These are phyloP conservation scores for Calliopsis andreniformis DNA, from an alignment of 1,140 invertebrate species.

Conservation along the genomic window DNA sequence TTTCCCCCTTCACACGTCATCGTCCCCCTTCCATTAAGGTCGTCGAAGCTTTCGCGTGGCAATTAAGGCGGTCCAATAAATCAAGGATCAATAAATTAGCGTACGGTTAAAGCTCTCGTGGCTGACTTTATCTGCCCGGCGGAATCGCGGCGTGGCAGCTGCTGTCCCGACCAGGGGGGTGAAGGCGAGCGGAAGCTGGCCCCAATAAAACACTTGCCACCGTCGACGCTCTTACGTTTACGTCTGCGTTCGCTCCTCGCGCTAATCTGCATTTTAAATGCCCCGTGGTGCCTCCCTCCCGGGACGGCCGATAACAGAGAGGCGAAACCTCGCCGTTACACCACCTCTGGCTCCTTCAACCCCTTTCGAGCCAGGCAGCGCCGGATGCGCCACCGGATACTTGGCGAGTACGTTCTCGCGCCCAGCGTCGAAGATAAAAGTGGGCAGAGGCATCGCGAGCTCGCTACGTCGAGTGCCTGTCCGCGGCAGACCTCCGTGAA, in stretches of 20 bases:
- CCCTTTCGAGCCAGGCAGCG: neutral
- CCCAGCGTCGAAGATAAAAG: constrained; percentile 58
- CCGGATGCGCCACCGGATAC: constrained; percentile 60
- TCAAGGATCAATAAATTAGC: constrained; percentile 73
- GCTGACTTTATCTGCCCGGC: constrained; percentile 66
- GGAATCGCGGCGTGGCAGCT: constrained; percentile 52
- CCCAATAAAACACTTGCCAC: constrained; percentile 71
- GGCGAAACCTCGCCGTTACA: constrained; percentile 33
- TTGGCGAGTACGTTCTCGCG: constrained; percentile 63
- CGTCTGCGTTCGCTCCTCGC: constrained; percentile 57
- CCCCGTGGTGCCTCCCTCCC: constrained; percentile 44
- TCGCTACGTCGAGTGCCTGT: constrained; percentile 47
- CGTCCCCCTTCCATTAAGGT: constrained; percentile 53
- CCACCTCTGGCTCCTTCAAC: constrained; percentile 20
- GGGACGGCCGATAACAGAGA: constrained; percentile 52
- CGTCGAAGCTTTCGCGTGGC: constrained; percentile 57
- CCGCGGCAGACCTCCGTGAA: constrained; percentile 45
- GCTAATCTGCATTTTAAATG: constrained; percentile 75
- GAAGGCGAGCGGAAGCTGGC: constrained; percentile 64
- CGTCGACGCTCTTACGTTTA: constrained; percentile 64
- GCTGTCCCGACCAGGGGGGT: constrained; percentile 12
- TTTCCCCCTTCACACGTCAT: too few species aligned
- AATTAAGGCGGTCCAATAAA: constrained; percentile 70
- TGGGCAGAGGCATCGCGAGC: constrained; percentile 37
- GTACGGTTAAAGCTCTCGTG: constrained; percentile 63